Conservation (phyloP, 2,797 vertebrate genomes). For the Australoheros facetus region DNA sequence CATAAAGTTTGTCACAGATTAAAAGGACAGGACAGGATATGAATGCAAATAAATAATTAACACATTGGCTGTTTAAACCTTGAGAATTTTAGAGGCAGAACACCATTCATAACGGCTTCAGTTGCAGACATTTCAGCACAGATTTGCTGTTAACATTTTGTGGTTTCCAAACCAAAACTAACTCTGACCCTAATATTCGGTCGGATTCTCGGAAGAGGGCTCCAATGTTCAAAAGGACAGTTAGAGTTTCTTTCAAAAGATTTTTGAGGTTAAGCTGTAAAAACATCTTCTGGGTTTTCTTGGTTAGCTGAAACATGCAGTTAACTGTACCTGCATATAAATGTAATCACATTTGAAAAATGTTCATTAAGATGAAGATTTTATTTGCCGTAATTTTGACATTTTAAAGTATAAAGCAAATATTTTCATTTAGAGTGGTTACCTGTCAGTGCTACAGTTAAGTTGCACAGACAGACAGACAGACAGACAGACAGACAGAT, state of each 20-base stretch:
- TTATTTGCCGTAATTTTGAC: conserved; percentile 14
- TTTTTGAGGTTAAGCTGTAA: background rate
- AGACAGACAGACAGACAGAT: too few species aligned
- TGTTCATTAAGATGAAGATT: conserved; percentile 2
- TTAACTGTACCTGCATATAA: background rate
- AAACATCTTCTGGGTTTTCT: background rate
- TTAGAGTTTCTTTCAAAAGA: background rate
- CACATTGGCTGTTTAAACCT: too few species aligned
- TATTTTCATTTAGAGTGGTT: conserved; percentile 25
- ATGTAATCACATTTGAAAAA: conserved; percentile 32
- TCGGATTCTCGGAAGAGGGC: background rate
- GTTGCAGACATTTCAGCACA: background rate
- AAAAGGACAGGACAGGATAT: background rate
- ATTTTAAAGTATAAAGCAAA: conserved; percentile 20
- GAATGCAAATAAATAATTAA: background rate
- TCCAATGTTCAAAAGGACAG: background rate
- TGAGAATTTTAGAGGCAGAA: background rate
- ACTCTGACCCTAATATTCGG: background rate
- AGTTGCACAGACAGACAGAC: background rate
- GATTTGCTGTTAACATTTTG: background rate
- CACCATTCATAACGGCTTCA: background rate
- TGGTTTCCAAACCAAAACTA: background rate
- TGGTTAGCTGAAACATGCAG: background rate
- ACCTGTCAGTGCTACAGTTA: background rate
- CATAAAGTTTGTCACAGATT: background rate